Conservation (phyloP, 2,888 invertebrate genomes). For the Deilephila elpenor region DNA sequence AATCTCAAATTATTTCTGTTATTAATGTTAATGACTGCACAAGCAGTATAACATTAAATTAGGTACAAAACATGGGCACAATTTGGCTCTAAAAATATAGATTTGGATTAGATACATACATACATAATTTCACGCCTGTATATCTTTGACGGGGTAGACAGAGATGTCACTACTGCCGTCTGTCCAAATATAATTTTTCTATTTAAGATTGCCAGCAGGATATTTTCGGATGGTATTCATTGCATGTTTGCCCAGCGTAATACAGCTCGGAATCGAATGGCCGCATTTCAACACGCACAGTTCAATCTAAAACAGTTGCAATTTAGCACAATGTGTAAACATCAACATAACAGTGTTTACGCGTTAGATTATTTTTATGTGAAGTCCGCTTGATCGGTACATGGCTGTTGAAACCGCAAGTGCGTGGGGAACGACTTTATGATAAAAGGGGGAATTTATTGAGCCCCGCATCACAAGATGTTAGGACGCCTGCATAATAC, state of each 20-base stretch:
- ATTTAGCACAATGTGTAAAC: constrained; percentile 69
- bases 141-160: too few relatives aligned
- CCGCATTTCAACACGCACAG: constrained; percentile 80
- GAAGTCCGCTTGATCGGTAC: constrained; percentile 52
- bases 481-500: neutral
- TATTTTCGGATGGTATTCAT: constrained; percentile 34
- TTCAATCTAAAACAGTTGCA: constrained; percentile 68
- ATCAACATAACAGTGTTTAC: constrained; percentile 58
- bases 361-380: constrained; percentile 50
- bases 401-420: constrained; percentile 52
- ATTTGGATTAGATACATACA: too few relatives aligned
- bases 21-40: too few relatives aligned
- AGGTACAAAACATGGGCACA: too few relatives aligned
- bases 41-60: too few relatives aligned
- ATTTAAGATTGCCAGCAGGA: constrained; percentile 33
- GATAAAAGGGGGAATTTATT: constrained; percentile 52
- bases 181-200: neutral
- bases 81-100: too few relatives aligned
- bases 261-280: constrained; percentile 72
- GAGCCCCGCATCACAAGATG: constrained; percentile 30
- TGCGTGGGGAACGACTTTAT: constrained; percentile 42
- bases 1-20: too few relatives aligned
- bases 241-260: constrained; percentile 65
- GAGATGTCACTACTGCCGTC: too few relatives aligned
- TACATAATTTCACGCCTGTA: too few relatives aligned